A percentile compares a stretch with the other conserved stretches of the same genome.
Conservation (phyloP, 1,140 invertebrate species). For the Diachasmimorpha longicaudata region DNA sequence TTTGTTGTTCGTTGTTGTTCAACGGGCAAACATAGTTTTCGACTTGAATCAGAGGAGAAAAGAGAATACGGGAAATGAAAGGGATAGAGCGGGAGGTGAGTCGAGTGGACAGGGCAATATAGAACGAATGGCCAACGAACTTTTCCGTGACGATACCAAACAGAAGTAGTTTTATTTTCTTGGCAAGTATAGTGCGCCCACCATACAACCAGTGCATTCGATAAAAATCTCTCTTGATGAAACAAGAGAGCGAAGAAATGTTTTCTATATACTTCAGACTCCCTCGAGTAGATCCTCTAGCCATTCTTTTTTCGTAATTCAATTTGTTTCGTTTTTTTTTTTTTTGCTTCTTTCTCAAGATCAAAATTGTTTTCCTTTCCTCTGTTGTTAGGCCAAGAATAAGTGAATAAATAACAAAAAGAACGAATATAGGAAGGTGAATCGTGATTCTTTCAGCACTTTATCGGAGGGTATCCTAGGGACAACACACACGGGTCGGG, state of each 20-base stretch:
- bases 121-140: constrained; percentile 3
- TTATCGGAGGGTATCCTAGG: neutral
- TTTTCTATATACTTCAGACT: constrained; percentile 1
- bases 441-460: neutral
- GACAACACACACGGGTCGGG: neutral
- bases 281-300: constrained; percentile 1
- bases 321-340: neutral
- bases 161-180: constrained; percentile 3
- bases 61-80: constrained; percentile 32
- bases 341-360: neutral
- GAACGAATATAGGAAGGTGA: neutral
- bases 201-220: neutral
- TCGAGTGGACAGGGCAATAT: constrained; percentile 7
- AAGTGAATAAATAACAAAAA: neutral
- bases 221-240: constrained; percentile 3
- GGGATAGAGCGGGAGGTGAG: constrained; percentile 27
- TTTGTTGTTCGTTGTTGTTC: constrained; percentile 2
- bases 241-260: constrained; percentile 8
- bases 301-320: neutral
- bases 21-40: constrained; percentile 6
- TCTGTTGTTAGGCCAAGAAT: neutral
- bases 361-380: neutral
- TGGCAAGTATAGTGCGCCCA: neutral
- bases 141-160: constrained; percentile 4
- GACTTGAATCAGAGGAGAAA: constrained; percentile 11